These are phyloP conservation scores for Luscinia luscinia DNA, from an alignment of 2,797 vertebrate species.

Conservation along the genomic window DNA sequence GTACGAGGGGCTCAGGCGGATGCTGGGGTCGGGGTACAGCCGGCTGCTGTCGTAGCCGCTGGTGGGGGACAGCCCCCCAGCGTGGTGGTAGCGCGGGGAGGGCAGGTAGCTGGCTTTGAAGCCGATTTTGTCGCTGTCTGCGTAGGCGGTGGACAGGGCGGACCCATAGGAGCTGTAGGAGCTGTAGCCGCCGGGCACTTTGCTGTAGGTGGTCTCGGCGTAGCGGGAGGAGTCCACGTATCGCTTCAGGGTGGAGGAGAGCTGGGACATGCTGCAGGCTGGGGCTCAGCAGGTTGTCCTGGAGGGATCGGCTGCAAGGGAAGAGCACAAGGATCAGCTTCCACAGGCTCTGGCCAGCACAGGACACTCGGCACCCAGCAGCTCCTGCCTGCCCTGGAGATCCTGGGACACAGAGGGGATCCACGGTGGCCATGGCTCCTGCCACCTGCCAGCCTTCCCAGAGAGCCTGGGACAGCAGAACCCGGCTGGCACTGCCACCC, in stretches of 20 bases:
- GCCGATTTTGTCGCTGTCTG: constrained; percentile 81
- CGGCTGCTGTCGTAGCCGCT: constrained; percentile 75
- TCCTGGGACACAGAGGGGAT: neutral
- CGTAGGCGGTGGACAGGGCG: constrained; percentile 75
- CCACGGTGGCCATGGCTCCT: neutral
- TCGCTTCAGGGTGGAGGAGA: constrained; percentile 93
- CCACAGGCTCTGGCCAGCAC: accelerated
- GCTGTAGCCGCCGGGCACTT: constrained; percentile 81
- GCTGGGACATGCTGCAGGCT: constrained; percentile 87
- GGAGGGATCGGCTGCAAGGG: constrained; percentile 88
- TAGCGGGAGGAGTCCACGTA: constrained; percentile 79
- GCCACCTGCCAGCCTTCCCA: neutral
- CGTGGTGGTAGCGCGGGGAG: constrained; percentile 59
- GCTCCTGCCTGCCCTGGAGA: neutral
- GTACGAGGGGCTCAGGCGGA: constrained; percentile 84
- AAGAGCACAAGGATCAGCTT: constrained; percentile 35
- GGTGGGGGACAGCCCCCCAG: constrained; percentile 75
- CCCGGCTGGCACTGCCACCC: neutral
- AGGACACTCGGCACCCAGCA: accelerated
- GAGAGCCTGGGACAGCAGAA: neutral
- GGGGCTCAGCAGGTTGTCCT: constrained; percentile 73
- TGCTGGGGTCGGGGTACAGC: constrained; percentile 84
- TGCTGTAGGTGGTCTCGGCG: constrained; percentile 86
- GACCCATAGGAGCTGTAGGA: constrained; percentile 88
- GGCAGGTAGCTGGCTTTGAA: constrained; percentile 86